Evolutionary conservation across 2,113 vertebrate genomes (phyloP), one percentile per base, ranked within the genome.

Genomic region (Burhinus oedicnemus): DNA sequence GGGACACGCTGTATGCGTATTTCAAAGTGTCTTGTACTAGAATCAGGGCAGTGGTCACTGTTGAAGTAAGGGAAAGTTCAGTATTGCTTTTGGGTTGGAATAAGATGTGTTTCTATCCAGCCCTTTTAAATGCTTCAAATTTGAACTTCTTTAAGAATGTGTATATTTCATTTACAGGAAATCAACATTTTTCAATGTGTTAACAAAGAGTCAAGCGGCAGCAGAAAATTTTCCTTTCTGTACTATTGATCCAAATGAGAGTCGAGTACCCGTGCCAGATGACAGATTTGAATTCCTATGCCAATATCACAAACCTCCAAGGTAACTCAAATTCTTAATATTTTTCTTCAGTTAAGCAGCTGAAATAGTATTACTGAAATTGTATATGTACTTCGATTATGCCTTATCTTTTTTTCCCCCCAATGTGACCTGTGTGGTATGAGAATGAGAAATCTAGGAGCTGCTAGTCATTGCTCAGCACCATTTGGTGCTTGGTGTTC

Each of bases 191-290:
- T 99, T 99, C 97, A 99, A 99, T 81, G 99, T 99, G 72, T 98
- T 99, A 98, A 99, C 99, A 60, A 99, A 99, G 98, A 99, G 98
- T 97, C 99, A 99, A 94, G 98, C 98, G 4, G 98, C 99, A 76
- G 99, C 99, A 54, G 99, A 99, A 97, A 99, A 99, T 88, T 99
- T 99, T 95, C 99, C 99, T 62, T 99, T 99, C 98, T 99, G 99
- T 98, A 99, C 99, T 94, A 99, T 99, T 97, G 99, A 99, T 98
- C 99, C 99, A 95, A 99, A 99, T 94, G 99, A 99, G 98, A 99
- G 99, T 97, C 98, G 99, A 98, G 99, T 99, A 69, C 99, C 99
- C 96, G 99, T 99, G 97, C 99, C 99, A 92, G 99, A 99, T 97
- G 98, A 98, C 96, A 99, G 99, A 98, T 99, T 98, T 98, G 99